A percentile compares a stretch with the other conserved stretches of the same genome.
phyloP scores from a whole-genome alignment of 2,113 vertebrate genomes.

The Chaetorhynchus papuensis region DNA sequence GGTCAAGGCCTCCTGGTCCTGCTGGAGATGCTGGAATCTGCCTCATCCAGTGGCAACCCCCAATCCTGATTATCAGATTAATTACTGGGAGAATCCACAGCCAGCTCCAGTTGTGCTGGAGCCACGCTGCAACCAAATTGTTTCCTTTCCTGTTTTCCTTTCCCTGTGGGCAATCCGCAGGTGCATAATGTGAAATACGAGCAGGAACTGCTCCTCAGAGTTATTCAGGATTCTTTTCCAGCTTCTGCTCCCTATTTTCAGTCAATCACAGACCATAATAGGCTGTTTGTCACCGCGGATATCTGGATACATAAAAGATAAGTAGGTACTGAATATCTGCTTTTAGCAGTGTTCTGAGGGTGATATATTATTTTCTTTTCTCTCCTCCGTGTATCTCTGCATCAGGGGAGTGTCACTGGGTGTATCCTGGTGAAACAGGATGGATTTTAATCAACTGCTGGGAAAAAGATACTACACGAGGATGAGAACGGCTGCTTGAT shows the following conservation, averaged over 20 bases:
- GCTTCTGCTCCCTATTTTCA: slow-evolving; percentile 8
- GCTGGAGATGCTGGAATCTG: neutral
- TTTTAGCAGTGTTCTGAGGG: neutral
- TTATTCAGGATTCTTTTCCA: neutral
- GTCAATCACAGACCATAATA: slow-evolving; percentile 8
- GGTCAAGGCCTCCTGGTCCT: neutral
- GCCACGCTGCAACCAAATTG: neutral
- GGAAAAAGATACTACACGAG: slow-evolving; percentile 37
- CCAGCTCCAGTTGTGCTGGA: neutral
- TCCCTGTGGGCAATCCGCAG: neutral
- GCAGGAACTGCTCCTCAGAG: neutral
- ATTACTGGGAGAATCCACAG: neutral
- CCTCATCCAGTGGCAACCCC: neutral
- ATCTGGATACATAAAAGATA: slow-evolving; percentile 34
- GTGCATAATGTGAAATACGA: neutral
- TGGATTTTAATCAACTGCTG: slow-evolving; percentile 52
- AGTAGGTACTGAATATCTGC: neutral
- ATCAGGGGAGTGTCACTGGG: slow-evolving; percentile 33
- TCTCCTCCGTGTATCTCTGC: slow-evolving; percentile 12
- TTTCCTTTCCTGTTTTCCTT: neutral
- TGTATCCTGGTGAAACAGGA: slow-evolving; percentile 29
- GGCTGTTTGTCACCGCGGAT: slow-evolving; percentile 19
- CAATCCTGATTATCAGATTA: neutral
- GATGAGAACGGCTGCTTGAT: neutral
- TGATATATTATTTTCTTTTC: slow-evolving; percentile 52